A percentile compares a stretch with the other conserved stretches of the same genome.
These are phyloP conservation scores for Dendrolimus houi DNA, from an alignment of 2,888 invertebrate species.

Conservation along the genomic window DNA sequence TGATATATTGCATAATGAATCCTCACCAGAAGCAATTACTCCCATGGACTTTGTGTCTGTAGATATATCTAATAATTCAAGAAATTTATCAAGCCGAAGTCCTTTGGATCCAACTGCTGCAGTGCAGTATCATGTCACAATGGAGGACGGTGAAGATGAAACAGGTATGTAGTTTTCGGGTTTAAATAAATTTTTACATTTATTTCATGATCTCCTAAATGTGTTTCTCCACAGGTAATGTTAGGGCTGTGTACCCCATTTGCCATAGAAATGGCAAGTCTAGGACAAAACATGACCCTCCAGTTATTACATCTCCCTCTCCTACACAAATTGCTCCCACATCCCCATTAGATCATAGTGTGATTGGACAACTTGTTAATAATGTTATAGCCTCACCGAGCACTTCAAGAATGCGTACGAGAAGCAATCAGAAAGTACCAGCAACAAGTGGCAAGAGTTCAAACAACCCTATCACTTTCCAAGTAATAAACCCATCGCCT, in stretches of 20 bases:
- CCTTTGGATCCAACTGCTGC: constrained; percentile 30
- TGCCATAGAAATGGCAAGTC: constrained; percentile 23
- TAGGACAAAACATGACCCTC: constrained; percentile 25
- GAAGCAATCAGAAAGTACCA: constrained; percentile 14
- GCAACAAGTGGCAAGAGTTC: constrained; percentile 26
- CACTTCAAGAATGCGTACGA: constrained; percentile 34
- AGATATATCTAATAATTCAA: constrained; percentile 25
- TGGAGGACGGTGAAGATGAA: constrained; percentile 66
- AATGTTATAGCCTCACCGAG: constrained; percentile 30
- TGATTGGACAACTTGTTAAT: constrained; percentile 26
- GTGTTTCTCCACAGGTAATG: constrained; percentile 26
- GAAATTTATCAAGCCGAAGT: constrained; percentile 18
- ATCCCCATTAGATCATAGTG: constrained; percentile 25
- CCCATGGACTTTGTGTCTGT: constrained; percentile 41
- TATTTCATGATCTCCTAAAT: background rate
- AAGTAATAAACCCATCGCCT: constrained; percentile 49
- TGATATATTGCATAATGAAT: constrained; percentile 50
- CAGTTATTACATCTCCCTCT: constrained; percentile 40
- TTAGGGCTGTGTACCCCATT: constrained; percentile 34
- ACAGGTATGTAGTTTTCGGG: constrained; percentile 29
- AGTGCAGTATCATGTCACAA: constrained; percentile 57
- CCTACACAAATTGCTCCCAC: constrained; percentile 29
- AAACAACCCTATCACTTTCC: constrained; percentile 40
- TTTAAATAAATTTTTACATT: background rate
- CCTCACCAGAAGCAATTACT: constrained; percentile 43